phyloP scores from a whole-genome alignment of 2,797 vertebrate genomes.

The Astyanax mexicanus region DNA sequence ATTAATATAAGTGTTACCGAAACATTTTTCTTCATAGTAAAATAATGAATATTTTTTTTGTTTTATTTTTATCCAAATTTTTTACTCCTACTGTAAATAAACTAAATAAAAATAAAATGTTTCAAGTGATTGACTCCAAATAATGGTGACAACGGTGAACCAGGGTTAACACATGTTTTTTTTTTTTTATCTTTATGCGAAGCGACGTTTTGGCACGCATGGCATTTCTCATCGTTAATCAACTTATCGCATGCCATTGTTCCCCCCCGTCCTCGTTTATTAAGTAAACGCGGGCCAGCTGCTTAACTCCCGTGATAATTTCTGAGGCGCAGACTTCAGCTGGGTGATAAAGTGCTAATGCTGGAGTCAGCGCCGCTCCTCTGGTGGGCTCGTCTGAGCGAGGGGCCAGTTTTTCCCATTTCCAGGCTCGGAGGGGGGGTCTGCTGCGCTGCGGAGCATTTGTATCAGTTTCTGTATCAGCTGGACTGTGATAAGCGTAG shows the following conservation, averaged over 20 bases:
- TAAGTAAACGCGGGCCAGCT: conserved; percentile 13
- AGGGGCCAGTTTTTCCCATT: not conserved
- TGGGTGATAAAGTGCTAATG: not conserved
- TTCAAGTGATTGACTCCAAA: no score
- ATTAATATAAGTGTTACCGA: no score
- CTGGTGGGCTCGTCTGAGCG: not conserved
- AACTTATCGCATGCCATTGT: not conserved
- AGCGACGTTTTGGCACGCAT: conserved; percentile 11
- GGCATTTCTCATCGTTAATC: conserved; percentile 26
- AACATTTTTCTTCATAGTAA: no score
- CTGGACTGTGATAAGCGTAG: no score
- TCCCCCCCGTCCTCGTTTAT: conserved; percentile 8
- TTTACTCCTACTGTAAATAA: no score
- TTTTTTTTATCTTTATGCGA: conserved; percentile 38
- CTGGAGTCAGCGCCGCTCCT: not conserved
- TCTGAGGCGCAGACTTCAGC: not conserved
- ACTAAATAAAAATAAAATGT: conserved; percentile 43
- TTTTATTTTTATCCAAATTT: no score
- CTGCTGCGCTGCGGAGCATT: not conserved
- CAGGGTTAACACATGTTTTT: no score
- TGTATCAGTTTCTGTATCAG: no score
- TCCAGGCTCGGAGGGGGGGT: not conserved
- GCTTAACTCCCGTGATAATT: conserved; percentile 35
- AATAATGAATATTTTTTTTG: no score
- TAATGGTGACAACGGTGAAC: no score